Evolutionary conservation across 2,888 invertebrate genomes (phyloP).

Genomic region (Baccha elongata): DNA sequence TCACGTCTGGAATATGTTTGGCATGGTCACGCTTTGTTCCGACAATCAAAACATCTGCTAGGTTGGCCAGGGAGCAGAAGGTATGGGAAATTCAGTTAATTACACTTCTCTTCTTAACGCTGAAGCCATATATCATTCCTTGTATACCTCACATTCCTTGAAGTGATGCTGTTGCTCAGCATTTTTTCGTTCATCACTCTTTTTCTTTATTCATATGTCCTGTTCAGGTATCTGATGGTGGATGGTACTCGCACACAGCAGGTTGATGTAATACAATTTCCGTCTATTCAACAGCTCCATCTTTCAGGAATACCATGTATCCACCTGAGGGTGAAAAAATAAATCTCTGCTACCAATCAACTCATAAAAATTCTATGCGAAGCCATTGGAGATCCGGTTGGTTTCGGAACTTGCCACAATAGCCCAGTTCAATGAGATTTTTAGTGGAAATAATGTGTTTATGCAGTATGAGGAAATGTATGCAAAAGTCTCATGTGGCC

Average conservation of each 20-base stretch:
- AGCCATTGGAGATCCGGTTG: slow-evolving; percentile 63
- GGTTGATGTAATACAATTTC: slow-evolving; percentile 66
- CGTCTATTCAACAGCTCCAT: slow-evolving; percentile 50
- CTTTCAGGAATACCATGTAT: slow-evolving; percentile 52
- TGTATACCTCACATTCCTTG: slow-evolving; percentile 11
- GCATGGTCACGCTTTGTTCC: slow-evolving; percentile 56
- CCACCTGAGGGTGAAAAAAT: slow-evolving; percentile 67
- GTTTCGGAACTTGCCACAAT: slow-evolving; percentile 51
- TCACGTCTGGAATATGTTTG: slow-evolving; percentile 40
- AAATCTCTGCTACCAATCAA: slow-evolving; percentile 69
- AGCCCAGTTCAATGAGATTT: slow-evolving; percentile 44
- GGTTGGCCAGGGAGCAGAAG: slow-evolving; percentile 14
- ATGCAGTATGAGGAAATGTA: slow-evolving; percentile 20
- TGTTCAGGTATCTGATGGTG: slow-evolving; percentile 17
- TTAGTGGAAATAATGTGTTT: slow-evolving; percentile 54
- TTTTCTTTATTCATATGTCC: slow-evolving; percentile 24
- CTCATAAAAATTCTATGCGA: slow-evolving; percentile 70
- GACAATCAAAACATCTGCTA: slow-evolving; percentile 30
- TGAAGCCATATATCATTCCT: slow-evolving; percentile 62
- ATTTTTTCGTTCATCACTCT: slow-evolving; percentile 20
- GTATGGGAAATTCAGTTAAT: slow-evolving; percentile 56
- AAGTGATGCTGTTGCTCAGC: slow-evolving; percentile 31
- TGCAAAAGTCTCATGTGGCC: slow-evolving; percentile 1
- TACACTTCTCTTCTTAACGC: slow-evolving; percentile 59
- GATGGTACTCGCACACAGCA: slow-evolving; percentile 8